These are phyloP conservation scores for Xanthia togata DNA, from an alignment of 2,888 invertebrate genomes.

Conservation along the genomic window DNA sequence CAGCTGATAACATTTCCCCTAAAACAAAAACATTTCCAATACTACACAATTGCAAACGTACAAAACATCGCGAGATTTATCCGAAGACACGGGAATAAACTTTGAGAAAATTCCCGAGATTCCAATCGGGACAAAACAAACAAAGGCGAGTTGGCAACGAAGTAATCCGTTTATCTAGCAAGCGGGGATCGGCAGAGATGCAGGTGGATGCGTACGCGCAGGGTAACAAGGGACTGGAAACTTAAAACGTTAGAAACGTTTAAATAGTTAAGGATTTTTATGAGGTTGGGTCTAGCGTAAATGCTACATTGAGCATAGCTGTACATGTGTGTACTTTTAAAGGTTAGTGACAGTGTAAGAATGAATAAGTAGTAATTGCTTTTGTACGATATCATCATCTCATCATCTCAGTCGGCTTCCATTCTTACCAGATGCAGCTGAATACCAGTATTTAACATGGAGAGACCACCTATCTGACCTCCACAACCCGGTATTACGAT, in stretches of 20 bases:
- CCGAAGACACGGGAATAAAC: slow-evolving; percentile 60
- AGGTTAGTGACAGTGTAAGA: not conserved
- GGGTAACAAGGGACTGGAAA: slow-evolving; percentile 18
- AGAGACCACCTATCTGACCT: too few species aligned
- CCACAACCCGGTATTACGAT: too few species aligned
- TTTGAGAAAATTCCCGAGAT: slow-evolving; percentile 63
- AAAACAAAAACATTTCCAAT: slow-evolving; percentile 44
- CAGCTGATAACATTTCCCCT: slow-evolving; percentile 35
- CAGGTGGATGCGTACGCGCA: slow-evolving; percentile 60
- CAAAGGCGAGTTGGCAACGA: slow-evolving; percentile 53
- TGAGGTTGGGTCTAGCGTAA: not conserved
- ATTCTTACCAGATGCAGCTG: too few species aligned
- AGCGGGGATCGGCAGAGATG: slow-evolving; percentile 56
- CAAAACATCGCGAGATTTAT: slow-evolving; percentile 55
- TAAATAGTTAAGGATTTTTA: slow-evolving; percentile 17
- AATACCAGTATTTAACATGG: too few species aligned
- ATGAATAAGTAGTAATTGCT: not conserved
- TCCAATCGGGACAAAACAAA: slow-evolving; percentile 57
- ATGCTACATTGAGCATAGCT: not conserved
- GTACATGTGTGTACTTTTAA: not conserved
- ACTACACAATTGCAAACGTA: slow-evolving; percentile 52
- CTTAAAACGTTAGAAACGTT: slow-evolving; percentile 35
- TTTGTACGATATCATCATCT: too few species aligned
- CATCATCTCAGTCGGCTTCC: too few species aligned
- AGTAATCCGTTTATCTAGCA: slow-evolving; percentile 63